These are phyloP conservation scores for Anableps anableps DNA, from an alignment of 2,797 vertebrate genomes.

Conservation along the genomic window DNA sequence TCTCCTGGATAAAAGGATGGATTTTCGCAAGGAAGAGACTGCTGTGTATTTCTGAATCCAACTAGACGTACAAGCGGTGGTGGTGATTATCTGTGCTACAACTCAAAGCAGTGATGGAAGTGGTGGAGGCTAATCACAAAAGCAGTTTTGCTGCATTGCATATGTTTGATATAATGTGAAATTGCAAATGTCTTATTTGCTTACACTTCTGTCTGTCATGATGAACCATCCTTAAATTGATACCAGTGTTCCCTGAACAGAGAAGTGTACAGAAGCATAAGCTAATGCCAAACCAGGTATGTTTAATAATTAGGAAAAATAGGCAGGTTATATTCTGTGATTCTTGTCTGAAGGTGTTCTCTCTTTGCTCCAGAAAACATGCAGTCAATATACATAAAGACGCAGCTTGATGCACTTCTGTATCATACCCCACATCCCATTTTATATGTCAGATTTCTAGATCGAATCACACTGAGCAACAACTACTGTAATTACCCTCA, in stretches of 20 bases:
- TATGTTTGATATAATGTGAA: not conserved
- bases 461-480: conserved; percentile 4
- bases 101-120: not conserved
- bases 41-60: not conserved
- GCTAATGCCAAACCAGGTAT: not conserved
- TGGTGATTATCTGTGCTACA: not conserved
- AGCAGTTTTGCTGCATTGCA: not conserved
- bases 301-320: not conserved
- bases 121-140: not conserved
- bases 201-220: not conserved
- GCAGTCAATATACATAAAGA: not conserved
- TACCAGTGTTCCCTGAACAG: not conserved
- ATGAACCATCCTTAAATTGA: not conserved
- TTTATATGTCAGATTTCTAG: conserved; percentile 3
- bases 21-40: not conserved
- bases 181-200: not conserved
- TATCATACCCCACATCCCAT: not conserved
- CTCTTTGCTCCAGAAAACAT: not conserved
- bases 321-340: not conserved
- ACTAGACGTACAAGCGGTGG: not conserved
- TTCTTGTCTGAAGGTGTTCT: not conserved
- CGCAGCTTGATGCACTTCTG: not conserved
- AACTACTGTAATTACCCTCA: conserved; percentile 26
- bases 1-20: too few relatives aligned
- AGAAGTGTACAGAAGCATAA: not conserved